phyloP scores from a whole-genome alignment of 2,797 vertebrate species.

The Cuculus canorus region DNA sequence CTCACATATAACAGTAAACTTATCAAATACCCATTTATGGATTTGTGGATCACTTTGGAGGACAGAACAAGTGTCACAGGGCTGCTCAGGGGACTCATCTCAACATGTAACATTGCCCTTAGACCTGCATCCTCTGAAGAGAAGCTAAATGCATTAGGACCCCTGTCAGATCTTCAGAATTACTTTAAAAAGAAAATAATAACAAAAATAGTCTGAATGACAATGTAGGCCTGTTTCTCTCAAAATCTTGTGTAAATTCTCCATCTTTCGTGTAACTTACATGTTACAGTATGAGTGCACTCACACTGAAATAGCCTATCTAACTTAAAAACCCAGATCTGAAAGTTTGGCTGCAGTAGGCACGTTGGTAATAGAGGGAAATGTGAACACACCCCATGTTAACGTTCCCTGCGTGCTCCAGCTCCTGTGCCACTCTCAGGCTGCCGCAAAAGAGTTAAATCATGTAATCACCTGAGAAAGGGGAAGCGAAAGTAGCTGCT shows the following conservation, averaged over 20 bases:
- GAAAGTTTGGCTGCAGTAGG: not conserved
- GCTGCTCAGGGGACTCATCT: not conserved
- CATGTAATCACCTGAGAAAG: slow-evolving; percentile 55
- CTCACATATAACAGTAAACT: not conserved
- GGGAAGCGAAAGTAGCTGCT: slow-evolving; percentile 70
- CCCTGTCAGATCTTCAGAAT: not conserved
- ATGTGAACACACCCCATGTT: not conserved
- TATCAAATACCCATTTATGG: not conserved
- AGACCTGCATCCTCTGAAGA: not conserved
- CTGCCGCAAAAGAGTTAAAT: slow-evolving; percentile 65
- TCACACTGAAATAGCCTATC: not conserved
- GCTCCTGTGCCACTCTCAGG: not conserved
- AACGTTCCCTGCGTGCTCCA: not conserved
- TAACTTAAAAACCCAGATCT: not conserved
- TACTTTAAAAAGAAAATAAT: not conserved
- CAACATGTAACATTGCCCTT: accelerated
- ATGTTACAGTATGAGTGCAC: not conserved
- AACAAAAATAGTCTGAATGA: not conserved
- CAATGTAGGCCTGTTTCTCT: not conserved
- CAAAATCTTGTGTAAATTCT: not conserved
- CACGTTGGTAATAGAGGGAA: not conserved
- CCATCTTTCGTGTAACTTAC: not conserved
- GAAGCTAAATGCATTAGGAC: not conserved
- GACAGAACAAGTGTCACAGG: not conserved
- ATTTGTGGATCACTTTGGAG: not conserved